phyloP scores from a whole-genome alignment of 2,113 vertebrate genomes.

The Eulacestoma nigropectus region DNA sequence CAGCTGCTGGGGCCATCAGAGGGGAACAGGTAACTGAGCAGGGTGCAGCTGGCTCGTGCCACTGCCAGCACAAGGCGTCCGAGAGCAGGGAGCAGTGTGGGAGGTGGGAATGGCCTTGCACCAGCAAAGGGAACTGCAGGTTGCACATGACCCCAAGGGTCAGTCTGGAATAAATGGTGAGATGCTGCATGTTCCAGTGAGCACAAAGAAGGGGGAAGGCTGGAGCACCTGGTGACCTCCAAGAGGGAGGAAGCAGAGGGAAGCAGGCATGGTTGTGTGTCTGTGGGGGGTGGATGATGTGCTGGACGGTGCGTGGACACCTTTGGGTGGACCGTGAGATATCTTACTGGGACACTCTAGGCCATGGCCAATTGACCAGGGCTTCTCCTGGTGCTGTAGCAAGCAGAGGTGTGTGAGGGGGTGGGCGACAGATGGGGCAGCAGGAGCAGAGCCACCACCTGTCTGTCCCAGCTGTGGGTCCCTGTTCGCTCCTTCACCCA shows the following conservation, averaged over 20 bases:
- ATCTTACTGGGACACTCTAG: neutral
- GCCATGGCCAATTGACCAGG: rapidly evolving
- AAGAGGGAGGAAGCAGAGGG: neutral
- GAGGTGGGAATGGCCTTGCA: neutral
- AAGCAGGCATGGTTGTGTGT: rapidly evolving
- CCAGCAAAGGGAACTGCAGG: neutral
- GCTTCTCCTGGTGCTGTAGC: neutral
- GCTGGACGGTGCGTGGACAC: rapidly evolving
- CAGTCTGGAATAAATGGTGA: neutral
- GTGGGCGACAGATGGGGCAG: neutral
- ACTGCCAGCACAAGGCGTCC: neutral
- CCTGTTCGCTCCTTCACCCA: rapidly evolving
- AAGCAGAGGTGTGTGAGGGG: neutral
- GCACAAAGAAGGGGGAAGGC: neutral
- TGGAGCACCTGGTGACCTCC: neutral
- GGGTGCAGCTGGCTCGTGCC: rapidly evolving
- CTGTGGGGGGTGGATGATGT: neutral
- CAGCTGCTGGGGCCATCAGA: neutral
- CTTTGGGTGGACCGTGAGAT: too few species aligned
- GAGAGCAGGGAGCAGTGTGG: neutral
- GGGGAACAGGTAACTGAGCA: too few species aligned
- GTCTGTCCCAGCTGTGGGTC: neutral
- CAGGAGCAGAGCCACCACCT: neutral
- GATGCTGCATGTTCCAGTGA: neutral
- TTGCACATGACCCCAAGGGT: rapidly evolving